phyloP scores from a whole-genome alignment of 2,797 vertebrate species.

The Pteropus rufus region DNA sequence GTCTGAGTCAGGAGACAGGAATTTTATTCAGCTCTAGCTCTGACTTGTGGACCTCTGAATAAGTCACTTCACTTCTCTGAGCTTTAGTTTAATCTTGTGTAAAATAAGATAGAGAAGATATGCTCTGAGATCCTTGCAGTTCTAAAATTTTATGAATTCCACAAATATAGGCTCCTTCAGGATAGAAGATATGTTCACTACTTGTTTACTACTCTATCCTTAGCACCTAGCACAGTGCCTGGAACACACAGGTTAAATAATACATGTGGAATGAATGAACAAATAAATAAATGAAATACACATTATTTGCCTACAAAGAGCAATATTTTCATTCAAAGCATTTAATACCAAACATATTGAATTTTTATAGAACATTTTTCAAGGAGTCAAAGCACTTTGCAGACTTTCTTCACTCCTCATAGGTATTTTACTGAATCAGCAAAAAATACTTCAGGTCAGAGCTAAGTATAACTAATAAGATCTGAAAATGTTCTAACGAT shows the following conservation, averaged over 20 bases:
- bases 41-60: not conserved
- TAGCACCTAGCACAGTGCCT: constrained; percentile 44
- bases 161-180: not conserved
- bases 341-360: not conserved
- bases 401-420: not conserved
- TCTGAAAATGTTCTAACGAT: constrained; percentile 2
- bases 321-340: constrained; percentile 35
- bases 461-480: constrained; percentile 16
- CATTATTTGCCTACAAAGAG: not conserved
- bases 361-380: constrained; percentile 17
- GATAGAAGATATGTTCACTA: not conserved
- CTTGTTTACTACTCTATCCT: not conserved
- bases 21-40: constrained; percentile 22
- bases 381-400: constrained; percentile 29
- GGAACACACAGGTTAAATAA: constrained; percentile 32
- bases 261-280: not conserved
- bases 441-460: constrained; percentile 29
- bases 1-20: not conserved
- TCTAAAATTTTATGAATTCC: constrained; percentile 15
- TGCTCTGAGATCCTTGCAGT: not conserved
- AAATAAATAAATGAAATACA: not conserved
- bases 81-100: not conserved
- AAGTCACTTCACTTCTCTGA: not conserved
- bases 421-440: constrained; percentile 28
- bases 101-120: constrained; percentile 23